A percentile compares a stretch with the other conserved stretches of the same genome.
Evolutionary conservation across 1,140 invertebrate species (phyloP).

Genomic region (Lanistes nyassanus): DNA sequence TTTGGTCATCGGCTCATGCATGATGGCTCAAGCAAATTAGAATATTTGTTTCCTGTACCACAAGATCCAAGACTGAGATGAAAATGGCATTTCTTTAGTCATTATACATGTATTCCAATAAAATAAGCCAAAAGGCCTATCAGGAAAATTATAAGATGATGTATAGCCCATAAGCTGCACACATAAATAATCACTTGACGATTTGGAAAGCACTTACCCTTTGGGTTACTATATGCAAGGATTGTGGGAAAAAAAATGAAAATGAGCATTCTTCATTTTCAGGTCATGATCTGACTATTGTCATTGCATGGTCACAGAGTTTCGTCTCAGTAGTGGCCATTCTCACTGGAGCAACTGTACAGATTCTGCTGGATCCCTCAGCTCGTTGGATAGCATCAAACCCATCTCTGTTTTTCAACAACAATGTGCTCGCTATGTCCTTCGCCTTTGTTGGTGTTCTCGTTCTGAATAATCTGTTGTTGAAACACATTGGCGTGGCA

Average conservation of each 20-base stretch:
- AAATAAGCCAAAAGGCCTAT: no score
- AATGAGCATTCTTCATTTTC: slow-evolving; percentile 10
- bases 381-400: slow-evolving; percentile 37
- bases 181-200: no score
- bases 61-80: no score
- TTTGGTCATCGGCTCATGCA: no score
- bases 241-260: not conserved
- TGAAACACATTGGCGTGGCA: slow-evolving; percentile 63
- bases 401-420: slow-evolving; percentile 37
- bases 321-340: slow-evolving; percentile 42
- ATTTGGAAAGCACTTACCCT: not conserved
- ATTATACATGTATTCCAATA: no score
- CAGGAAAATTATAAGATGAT: no score
- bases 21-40: no score
- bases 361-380: slow-evolving; percentile 17
- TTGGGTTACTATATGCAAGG: not conserved
- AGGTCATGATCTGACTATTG: slow-evolving; percentile 43
- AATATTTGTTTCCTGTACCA: no score
- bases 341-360: slow-evolving; percentile 19
- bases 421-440: slow-evolving; percentile 55
- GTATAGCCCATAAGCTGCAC: no score
- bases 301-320: slow-evolving; percentile 63
- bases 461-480: slow-evolving; percentile 63
- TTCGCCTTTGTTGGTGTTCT: slow-evolving; percentile 56
- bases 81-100: no score